Base-by-base conservation (phyloP, 2,888 invertebrate genomes). In the Corbicula japonica region DNA sequence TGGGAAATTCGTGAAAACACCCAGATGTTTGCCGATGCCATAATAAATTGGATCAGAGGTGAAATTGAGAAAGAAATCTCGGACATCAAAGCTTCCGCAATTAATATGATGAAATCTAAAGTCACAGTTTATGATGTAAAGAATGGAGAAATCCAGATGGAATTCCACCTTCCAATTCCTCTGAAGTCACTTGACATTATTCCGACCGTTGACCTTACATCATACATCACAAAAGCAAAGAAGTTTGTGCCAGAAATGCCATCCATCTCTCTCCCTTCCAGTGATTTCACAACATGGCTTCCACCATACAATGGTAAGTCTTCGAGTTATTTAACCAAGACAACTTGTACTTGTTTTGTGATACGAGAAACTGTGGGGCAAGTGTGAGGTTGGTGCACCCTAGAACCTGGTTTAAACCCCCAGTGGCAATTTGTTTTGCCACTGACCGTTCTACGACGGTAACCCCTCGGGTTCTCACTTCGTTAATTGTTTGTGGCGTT, bases 291-390 rank as follows among this genome's bases (percentile, higher is more conserved):
- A 28, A 62, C 96, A 79, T 96, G 97, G 95, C 90, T 98, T 87
- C 98, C 98, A 56, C 97, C 98, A 3, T 98, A 97, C 93, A 95
- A 95, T 93, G 97, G 97, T 97, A 94, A 94, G 73, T 76, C 4
- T n/a, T n/a, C n/a, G n/a, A n/a, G n/a, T n/a, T n/a, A n/a, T n/a
- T n/a, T n/a, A n/a, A n/a, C n/a, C n/a, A n/a, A n/a, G n/a, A n/a
- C n/a, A n/a, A n/a, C n/a, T n/a, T n/a, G n/a, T n/a, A n/a, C n/a
- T n/a, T n/a, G n/a, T n/a, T n/a, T n/a, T n/a, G n/a, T n/a, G n/a
- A n/a, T n/a, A n/a, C n/a, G n/a, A n/a, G n/a, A n/a, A n/a, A n/a
- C n/a, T n/a, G n/a, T n/a, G n/a, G n/a, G n/a, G n/a, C n/a, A n/a
- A n/a, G n/a, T n/a, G n/a, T n/a, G n/a, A n/a, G n/a, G n/a, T n/a